These are phyloP conservation scores for Drosophila persimilis DNA, from an alignment of 1,140 invertebrate species.

Conservation along the genomic window DNA sequence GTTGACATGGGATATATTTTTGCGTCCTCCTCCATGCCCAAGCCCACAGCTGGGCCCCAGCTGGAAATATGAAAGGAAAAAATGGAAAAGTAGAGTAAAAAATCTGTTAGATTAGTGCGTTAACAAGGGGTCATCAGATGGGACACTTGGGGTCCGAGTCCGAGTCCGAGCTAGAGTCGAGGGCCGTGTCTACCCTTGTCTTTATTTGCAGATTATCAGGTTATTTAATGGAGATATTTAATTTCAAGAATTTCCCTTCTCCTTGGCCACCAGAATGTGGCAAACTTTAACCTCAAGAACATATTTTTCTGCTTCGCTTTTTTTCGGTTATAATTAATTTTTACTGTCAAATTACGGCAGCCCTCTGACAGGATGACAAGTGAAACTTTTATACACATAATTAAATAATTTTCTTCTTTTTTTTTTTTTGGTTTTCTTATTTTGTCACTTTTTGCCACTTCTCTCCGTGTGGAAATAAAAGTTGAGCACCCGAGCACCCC, in stretches of 20 bases:
- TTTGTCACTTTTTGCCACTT: conserved; percentile 45
- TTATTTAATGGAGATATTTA: conserved; percentile 47
- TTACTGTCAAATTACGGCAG: conserved; percentile 49
- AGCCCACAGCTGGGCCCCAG: conserved; percentile 20
- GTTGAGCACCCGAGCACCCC: conserved; percentile 17
- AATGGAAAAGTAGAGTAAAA: conserved; percentile 24
- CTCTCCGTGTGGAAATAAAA: conserved; percentile 36
- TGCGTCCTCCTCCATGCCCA: conserved; percentile 2
- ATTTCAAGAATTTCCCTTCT: conserved; percentile 25
- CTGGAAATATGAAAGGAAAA: conserved; percentile 51
- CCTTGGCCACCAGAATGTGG: conserved; percentile 27
- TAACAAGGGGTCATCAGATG: conserved; percentile 66
- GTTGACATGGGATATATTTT: conserved; percentile 72
- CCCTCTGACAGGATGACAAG: conserved; percentile 49
- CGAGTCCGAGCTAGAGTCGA: not conserved
- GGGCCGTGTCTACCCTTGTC: conserved; percentile 66
- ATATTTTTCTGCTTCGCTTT: conserved; percentile 23
- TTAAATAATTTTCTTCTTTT: conserved; percentile 64
- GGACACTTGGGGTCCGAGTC: conserved; percentile 11
- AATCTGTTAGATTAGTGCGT: conserved; percentile 70
- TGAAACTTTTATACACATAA: conserved; percentile 73
- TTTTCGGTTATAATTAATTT: conserved; percentile 62
- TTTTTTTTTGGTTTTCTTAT: no score
- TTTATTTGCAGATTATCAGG: conserved; percentile 46
- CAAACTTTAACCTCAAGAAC: conserved; percentile 21